phyloP scores from a whole-genome alignment of 2,888 invertebrate species.

The Drepana falcataria region DNA sequence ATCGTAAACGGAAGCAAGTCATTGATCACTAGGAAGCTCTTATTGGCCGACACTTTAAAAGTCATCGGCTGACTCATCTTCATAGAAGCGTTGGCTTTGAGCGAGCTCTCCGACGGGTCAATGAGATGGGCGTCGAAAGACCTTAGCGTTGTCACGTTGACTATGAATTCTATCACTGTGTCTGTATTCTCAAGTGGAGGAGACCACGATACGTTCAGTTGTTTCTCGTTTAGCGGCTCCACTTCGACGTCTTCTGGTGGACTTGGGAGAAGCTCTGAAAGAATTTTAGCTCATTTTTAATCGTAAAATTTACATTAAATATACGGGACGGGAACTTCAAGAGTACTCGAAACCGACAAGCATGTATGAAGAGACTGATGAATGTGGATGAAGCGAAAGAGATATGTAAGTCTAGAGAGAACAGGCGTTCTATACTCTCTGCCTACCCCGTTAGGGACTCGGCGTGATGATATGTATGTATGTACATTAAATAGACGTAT shows the following conservation, averaged over 20 bases:
- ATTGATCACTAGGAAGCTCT: conserved; percentile 78
- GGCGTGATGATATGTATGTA: too few species aligned
- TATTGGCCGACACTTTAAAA: conserved; percentile 78
- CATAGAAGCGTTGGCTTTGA: conserved; percentile 41
- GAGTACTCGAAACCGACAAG: too few species aligned
- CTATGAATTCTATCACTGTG: conserved; percentile 81
- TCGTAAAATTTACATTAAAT: neutral
- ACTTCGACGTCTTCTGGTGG: conserved; percentile 85
- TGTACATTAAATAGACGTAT: too few species aligned
- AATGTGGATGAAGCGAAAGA: too few species aligned
- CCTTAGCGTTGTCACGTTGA: conserved; percentile 85
- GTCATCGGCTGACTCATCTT: conserved; percentile 49
- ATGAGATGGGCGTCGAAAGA: conserved; percentile 82
- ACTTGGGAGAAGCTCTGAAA: conserved; percentile 85
- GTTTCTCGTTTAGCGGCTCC: conserved; percentile 84
- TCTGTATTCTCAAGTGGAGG: conserved; percentile 82
- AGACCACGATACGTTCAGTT: conserved; percentile 85
- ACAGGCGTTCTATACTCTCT: too few species aligned
- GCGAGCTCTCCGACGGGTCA: conserved; percentile 64
- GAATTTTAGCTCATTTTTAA: neutral
- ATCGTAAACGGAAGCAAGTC: conserved; percentile 87
- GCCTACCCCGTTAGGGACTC: too few species aligned
- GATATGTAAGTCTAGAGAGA: too few species aligned
- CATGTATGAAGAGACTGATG: too few species aligned
- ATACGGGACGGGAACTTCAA: too few species aligned